These are phyloP conservation scores for Agrotis exclamationis DNA, from an alignment of 2,888 invertebrate species.

Conservation along the genomic window DNA sequence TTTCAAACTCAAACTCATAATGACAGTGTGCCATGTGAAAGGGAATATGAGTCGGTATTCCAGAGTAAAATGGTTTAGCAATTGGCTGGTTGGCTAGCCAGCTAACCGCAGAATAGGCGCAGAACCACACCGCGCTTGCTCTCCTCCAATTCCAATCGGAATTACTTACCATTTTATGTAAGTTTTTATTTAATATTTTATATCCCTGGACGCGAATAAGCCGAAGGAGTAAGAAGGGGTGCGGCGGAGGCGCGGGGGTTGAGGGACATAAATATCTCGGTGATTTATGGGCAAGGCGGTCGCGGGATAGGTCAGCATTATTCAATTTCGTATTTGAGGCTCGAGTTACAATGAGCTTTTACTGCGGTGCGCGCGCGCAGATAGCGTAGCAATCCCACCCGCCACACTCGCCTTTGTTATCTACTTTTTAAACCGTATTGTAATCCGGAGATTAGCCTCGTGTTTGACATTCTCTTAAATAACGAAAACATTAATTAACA, in stretches of 20 bases:
- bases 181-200: constrained; percentile 90
- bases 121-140: constrained; percentile 81
- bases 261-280: constrained; percentile 91
- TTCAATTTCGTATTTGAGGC: constrained; percentile 91
- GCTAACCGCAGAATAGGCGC: constrained; percentile 84
- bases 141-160: constrained; percentile 86
- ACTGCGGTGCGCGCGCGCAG: constrained; percentile 86
- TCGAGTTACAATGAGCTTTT: constrained; percentile 91
- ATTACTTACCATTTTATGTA: constrained; percentile 89
- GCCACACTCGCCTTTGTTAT: constrained; percentile 80
- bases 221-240: constrained; percentile 75
- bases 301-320: constrained; percentile 91
- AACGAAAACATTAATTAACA: constrained; percentile 68
- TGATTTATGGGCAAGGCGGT: constrained; percentile 90
- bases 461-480: constrained; percentile 72
- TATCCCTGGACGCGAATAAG: constrained; percentile 87
- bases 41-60: constrained; percentile 34
- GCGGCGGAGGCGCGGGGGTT: constrained; percentile 77
- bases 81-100: constrained; percentile 70
- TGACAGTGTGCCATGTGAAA: constrained; percentile 28
- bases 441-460: constrained; percentile 77
- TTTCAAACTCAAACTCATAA: constrained; percentile 48
- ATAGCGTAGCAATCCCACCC: constrained; percentile 82
- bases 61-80: constrained; percentile 44
- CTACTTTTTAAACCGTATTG: constrained; percentile 80